Evolutionary conservation across 2,113 vertebrate species (phyloP).

Genomic region (Anhinga anhinga): DNA sequence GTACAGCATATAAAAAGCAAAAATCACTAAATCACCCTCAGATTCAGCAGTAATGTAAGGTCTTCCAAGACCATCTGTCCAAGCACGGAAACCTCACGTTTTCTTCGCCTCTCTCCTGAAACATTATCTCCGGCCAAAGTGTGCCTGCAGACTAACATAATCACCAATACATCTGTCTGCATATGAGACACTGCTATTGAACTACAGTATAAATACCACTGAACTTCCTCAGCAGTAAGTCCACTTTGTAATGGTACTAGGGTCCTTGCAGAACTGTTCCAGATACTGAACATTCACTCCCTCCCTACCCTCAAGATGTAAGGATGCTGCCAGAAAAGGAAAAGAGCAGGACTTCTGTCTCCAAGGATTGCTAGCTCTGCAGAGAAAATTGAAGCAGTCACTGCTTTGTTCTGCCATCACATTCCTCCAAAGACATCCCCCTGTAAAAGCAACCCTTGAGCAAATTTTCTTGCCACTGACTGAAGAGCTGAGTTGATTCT

Average conservation of each 20-base stretch:
- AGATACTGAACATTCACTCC: not conserved
- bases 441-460: not conserved
- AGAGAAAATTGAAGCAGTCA: conserved; percentile 14
- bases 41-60: not conserved
- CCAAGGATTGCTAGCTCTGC: not conserved
- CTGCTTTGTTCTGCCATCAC: conserved; percentile 20
- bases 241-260: not conserved
- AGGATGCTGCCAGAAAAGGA: not conserved
- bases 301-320: not conserved
- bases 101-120: not conserved
- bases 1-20: not conserved
- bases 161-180: not conserved
- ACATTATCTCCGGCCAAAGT: not conserved
- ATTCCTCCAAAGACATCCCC: not conserved
- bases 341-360: not conserved
- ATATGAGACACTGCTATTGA: not conserved
- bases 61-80: not conserved
- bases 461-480: not conserved
- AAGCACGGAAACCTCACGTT: not conserved
- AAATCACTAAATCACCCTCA: not conserved
- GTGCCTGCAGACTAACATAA: not conserved
- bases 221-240: not conserved
- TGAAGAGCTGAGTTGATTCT: not conserved
- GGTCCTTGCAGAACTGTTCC: not conserved
- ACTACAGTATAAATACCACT: not conserved